Evolutionary conservation across 2,797 vertebrate species (phyloP).

Genomic region (Cryptoblepharus egeriae): DNA sequence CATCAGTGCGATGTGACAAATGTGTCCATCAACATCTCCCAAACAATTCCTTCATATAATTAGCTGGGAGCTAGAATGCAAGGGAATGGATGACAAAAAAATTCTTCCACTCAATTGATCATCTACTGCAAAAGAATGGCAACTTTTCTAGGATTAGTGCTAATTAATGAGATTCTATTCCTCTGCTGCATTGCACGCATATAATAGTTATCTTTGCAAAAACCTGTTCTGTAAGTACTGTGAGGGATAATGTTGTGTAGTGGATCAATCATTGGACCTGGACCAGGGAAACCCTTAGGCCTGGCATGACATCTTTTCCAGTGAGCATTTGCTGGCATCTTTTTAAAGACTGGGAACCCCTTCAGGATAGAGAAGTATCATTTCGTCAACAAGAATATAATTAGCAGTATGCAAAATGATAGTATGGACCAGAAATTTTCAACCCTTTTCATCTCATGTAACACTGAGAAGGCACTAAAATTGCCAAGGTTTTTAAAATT

Average conservation of each 20-base stretch:
- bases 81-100: neutral
- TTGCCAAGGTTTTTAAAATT: too few species aligned
- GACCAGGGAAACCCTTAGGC: too few species aligned
- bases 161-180: constrained; percentile 18
- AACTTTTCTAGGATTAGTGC: constrained; percentile 26
- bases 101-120: constrained; percentile 15
- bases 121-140: neutral
- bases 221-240: neutral
- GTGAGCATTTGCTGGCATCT: too few species aligned
- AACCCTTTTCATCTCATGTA: too few species aligned
- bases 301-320: too few species aligned
- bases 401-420: too few species aligned
- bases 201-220: constrained; percentile 36
- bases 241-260: constrained; percentile 13
- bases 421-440: too few species aligned
- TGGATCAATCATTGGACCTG: neutral
- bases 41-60: constrained; percentile 45
- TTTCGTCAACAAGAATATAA: too few species aligned
- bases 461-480: too few species aligned
- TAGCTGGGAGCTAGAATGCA: constrained; percentile 34
- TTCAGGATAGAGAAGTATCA: too few species aligned
- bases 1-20: constrained; percentile 37
- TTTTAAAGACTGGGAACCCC: too few species aligned
- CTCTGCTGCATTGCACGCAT: neutral
- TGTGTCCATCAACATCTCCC: constrained; percentile 44